Conservation (phyloP, 2,888 invertebrate genomes). For the Agelastica alni region DNA sequence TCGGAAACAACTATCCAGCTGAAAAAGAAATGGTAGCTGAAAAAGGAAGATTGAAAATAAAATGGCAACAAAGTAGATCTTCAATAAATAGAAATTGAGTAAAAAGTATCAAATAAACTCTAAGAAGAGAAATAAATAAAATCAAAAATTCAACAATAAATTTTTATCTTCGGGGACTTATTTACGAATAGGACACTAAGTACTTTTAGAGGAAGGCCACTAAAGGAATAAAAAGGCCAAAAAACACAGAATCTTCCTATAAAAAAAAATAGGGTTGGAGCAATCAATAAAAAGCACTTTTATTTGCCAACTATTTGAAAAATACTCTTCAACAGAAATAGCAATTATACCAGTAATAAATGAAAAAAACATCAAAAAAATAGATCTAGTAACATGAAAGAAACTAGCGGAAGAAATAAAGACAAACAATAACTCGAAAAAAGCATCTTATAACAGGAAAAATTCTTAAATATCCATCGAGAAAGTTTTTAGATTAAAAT, state of each 20-base stretch:
- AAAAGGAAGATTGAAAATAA: conserved; percentile 2
- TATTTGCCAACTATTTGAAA: too few relatives aligned
- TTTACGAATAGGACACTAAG: background rate
- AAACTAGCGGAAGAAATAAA: background rate
- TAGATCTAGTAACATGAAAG: background rate
- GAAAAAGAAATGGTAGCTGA: too few relatives aligned
- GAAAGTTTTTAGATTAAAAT: background rate
- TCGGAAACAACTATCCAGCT: too few relatives aligned
- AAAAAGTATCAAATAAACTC: conserved; percentile 4
- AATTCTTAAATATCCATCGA: too few relatives aligned
- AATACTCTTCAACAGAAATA: background rate
- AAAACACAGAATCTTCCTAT: background rate
- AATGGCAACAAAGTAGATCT: conserved; percentile 5
- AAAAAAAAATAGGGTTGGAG: background rate
- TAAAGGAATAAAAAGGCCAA: background rate
- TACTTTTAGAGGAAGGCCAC: conserved; percentile 6
- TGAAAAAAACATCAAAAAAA: background rate
- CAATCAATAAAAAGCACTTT: background rate
- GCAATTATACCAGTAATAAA: background rate
- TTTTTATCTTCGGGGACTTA: background rate
- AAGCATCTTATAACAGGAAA: too few relatives aligned
- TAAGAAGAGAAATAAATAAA: conserved; percentile 6
- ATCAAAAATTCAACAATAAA: background rate
- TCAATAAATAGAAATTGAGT: conserved; percentile 3
- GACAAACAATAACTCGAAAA: too few relatives aligned